Conservation (phyloP, 2,888 invertebrate species). For the Gymnosoma rotundatum region DNA sequence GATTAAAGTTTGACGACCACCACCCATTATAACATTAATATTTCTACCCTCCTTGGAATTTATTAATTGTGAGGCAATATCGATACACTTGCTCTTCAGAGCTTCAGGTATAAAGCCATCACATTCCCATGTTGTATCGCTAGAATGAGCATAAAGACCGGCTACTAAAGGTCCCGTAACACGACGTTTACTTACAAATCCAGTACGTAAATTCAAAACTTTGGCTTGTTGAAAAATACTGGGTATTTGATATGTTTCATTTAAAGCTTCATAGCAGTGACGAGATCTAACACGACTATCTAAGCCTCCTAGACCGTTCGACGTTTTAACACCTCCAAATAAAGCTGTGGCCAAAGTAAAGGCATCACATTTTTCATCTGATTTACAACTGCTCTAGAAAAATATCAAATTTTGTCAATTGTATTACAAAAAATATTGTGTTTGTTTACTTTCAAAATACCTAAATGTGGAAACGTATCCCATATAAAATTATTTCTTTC, state of each 20-base stretch:
- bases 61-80: conserved; percentile 91
- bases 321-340: conserved; percentile 90
- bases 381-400: conserved; percentile 90
- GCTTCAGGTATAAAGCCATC: conserved; percentile 85
- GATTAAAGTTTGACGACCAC: conserved; percentile 88
- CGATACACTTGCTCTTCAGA: conserved; percentile 85
- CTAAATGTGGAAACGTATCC: conserved; percentile 91
- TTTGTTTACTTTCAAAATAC: conserved; percentile 87
- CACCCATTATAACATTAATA: conserved; percentile 87
- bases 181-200: conserved; percentile 93
- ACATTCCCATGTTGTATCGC: conserved; percentile 92
- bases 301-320: conserved; percentile 88
- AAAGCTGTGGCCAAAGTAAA: conserved; percentile 92
- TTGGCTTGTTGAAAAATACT: conserved; percentile 89
- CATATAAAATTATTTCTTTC: conserved; percentile 85
- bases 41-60: conserved; percentile 88
- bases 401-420: neutral
- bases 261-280: conserved; percentile 86
- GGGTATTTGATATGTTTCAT: conserved; percentile 83
- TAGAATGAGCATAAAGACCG: conserved; percentile 88
- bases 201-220: conserved; percentile 88
- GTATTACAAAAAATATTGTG: neutral
- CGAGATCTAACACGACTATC: conserved; percentile 84
- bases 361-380: conserved; percentile 92
- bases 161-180: conserved; percentile 92